Percentiles rank a stretch among this genome's conserved stretches.
phyloP scores from a whole-genome alignment of 2,888 invertebrate genomes.

The Myopa testacea region DNA sequence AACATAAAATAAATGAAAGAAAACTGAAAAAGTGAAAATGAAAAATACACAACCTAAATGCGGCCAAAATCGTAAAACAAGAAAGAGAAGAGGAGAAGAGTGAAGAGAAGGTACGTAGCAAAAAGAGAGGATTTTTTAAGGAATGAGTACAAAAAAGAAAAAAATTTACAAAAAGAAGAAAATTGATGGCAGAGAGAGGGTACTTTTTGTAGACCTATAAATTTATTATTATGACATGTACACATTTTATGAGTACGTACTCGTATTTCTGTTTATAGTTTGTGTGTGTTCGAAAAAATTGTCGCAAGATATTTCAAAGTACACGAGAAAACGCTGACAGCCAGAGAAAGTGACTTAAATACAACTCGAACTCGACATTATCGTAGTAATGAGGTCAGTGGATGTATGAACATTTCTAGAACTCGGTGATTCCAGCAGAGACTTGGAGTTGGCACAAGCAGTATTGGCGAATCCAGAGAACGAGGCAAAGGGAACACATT shows the following conservation, averaged over 20 bases:
- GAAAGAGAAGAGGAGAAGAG: neutral
- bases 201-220: neutral
- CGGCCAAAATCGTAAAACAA: slow-evolving; percentile 4
- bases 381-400: slow-evolving; percentile 26
- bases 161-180: no score
- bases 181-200: neutral
- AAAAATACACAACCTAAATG: neutral
- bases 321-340: slow-evolving; percentile 1
- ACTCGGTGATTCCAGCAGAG: no score
- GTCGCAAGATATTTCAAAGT: slow-evolving; percentile 30
- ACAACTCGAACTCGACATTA: neutral
- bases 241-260: neutral
- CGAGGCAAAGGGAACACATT: no score
- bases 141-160: no score
- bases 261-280: neutral
- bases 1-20: slow-evolving; percentile 6
- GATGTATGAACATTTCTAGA: neutral
- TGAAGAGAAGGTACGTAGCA: no score
- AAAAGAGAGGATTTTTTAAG: no score
- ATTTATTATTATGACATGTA: neutral
- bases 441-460: no score
- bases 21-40: neutral
- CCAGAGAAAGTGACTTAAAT: neutral
- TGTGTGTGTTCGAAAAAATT: neutral
- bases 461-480: no score